These are phyloP conservation scores for Rotaria macrura DNA, from an alignment of 2,888 invertebrate genomes.

Conservation along the genomic window DNA sequence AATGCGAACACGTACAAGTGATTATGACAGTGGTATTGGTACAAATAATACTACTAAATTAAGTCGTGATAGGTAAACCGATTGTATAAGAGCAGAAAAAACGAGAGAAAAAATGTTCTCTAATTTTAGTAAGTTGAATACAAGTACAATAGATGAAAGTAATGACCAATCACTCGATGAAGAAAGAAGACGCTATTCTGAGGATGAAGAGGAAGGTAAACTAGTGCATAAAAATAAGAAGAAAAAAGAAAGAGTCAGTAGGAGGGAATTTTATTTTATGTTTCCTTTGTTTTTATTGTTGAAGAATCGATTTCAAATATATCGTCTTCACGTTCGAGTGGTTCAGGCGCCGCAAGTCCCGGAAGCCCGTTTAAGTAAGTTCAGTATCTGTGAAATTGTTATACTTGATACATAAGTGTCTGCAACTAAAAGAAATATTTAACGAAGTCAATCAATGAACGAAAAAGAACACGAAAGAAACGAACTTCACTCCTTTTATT, in stretches of 20 bases:
- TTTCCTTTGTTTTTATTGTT: background rate
- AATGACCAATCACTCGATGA: background rate
- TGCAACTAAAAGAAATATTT: background rate
- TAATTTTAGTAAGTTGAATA: background rate
- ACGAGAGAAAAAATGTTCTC: background rate
- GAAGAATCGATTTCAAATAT: background rate
- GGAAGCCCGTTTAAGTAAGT: background rate
- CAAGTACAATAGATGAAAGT: background rate
- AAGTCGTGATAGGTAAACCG: background rate
- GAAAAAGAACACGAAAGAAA: background rate
- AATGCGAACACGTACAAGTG: conserved; percentile 9
- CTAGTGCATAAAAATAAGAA: background rate
- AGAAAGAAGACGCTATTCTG: background rate
- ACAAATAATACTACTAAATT: background rate
- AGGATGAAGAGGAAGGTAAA: conserved; percentile 1
- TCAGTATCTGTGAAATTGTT: background rate
- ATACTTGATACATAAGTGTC: background rate
- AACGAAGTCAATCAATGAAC: background rate
- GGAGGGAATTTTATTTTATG: background rate
- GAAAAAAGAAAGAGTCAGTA: no score
- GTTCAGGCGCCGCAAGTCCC: background rate
- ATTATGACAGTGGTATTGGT: conserved; percentile 18
- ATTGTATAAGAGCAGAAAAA: background rate
- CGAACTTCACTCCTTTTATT: background rate
- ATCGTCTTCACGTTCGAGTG: background rate